A percentile compares a stretch with the other conserved stretches of the same genome.
phyloP scores from a whole-genome alignment of 1,140 invertebrate species.

The Apis florea region DNA sequence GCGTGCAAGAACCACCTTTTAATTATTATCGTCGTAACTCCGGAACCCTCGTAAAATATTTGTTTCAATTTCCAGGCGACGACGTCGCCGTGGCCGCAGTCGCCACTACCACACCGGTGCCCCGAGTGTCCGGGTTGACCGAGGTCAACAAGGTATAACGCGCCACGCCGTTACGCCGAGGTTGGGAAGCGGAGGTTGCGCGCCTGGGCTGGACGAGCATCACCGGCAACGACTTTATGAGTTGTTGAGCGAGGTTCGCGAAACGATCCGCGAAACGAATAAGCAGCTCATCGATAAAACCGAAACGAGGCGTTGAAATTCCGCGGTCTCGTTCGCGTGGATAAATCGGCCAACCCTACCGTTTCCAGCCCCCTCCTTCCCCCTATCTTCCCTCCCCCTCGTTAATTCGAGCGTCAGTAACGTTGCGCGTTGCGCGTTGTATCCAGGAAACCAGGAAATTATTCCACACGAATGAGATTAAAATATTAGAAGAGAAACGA shows the following conservation, averaged over 20 bases:
- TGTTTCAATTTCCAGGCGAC: conserved; percentile 70
- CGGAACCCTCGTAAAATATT: conserved; percentile 72
- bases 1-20: conserved; percentile 62
- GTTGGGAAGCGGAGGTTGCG: conserved; percentile 1
- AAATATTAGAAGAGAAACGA: too few relatives aligned
- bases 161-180: conserved; percentile 36
- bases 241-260: conserved; percentile 67
- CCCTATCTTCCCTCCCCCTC: not conserved
- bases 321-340: conserved; percentile 39
- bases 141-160: conserved; percentile 49
- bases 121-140: conserved; percentile 39
- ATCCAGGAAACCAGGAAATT: too few relatives aligned
- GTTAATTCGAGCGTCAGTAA: not conserved
- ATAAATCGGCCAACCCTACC: conserved; percentile 55
- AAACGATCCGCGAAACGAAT: conserved; percentile 48
- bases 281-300: conserved; percentile 71
- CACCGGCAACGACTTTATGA: conserved; percentile 69
- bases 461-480: too few relatives aligned
- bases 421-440: fast-evolving
- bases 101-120: conserved; percentile 13
- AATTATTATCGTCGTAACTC: conserved; percentile 71
- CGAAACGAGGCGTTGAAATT: conserved; percentile 70
- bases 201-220: conserved; percentile 17
- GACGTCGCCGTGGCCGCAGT: conserved; percentile 39
- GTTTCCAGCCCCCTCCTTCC: conserved; percentile 8